Base-by-base conservation (phyloP, 2,888 invertebrate genomes). In the Conus canariensis region DNA sequence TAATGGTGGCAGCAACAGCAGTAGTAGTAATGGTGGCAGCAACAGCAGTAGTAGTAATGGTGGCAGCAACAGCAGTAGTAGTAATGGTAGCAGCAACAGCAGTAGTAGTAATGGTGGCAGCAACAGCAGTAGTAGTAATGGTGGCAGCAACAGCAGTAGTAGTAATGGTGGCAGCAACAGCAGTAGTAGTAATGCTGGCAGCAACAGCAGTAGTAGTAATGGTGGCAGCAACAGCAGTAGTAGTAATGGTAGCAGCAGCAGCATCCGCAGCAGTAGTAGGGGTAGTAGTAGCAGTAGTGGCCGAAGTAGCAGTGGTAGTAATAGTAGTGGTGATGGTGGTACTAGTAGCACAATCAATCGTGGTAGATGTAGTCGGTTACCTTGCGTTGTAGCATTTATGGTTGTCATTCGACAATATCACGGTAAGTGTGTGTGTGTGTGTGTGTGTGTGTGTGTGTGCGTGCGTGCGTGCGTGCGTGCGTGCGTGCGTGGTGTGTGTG, bases 101-200 rank as follows among this genome's bases (percentile, higher is more conserved):
- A 90, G 74, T 45, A 88, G 90, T 82, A 90, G 83, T 2, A 67
- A 88, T 82, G 82, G 88, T 25, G 45, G 90, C 19, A 83, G 90
- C 25, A 87, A 14, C 3, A 87, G 87, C 9, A 67, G 60, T 30
- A 1, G 30, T 30, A n/a, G n/a, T n/a, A n/a, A n/a, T n/a, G n/a
- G 30, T 30, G 30, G 30, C 0, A 30, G 30, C 30, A 2, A 30
- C 30, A 30, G 45, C 45, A 45, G 45, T 45, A 45, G 3, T 4
- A 45, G 45, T 45, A 45, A 45, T 45, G 4, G 45, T 45, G 45
- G 45, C 3, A 45, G 45, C 45, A 2, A 30, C 30, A 30, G 30
- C 30, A 30, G 30, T 30, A 1, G 30, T 30, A 30, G 30, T 30
- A 30, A 2, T 30, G 45, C 3, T 45, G 3, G 45, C 45, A 45